These are phyloP conservation scores for Agraylea sexmaculata DNA, from an alignment of 1,140 invertebrate genomes.

Conservation along the genomic window DNA sequence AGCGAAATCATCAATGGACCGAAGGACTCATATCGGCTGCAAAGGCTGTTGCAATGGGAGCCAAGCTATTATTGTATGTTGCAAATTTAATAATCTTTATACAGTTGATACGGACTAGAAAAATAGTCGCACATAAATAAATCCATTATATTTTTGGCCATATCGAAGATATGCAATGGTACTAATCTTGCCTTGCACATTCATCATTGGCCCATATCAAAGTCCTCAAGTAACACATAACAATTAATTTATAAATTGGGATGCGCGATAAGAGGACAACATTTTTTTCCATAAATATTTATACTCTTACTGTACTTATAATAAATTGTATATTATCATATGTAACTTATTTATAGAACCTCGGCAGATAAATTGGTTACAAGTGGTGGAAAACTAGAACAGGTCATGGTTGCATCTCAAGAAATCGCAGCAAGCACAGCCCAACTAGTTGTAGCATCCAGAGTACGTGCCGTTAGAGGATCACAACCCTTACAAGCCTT, in stretches of 20 bases:
- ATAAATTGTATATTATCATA: too few relatives aligned
- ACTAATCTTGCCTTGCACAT: background rate
- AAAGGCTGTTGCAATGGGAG: conserved; percentile 91
- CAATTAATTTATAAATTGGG: background rate
- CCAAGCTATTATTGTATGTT: conserved; percentile 83
- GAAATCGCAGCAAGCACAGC: conserved; percentile 95
- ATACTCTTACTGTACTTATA: background rate
- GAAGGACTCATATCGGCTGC: conserved; percentile 97
- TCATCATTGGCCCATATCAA: background rate
- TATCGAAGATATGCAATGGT: too few relatives aligned
- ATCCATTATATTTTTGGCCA: background rate
- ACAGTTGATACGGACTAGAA: background rate
- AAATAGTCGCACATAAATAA: background rate
- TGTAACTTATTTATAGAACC: conserved; percentile 45
- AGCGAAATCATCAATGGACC: conserved; percentile 96
- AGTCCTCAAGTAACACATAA: background rate
- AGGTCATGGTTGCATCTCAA: conserved; percentile 91
- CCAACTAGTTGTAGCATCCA: conserved; percentile 90
- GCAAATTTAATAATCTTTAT: too few relatives aligned
- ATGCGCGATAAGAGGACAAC: background rate
- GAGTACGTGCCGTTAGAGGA: conserved; percentile 77
- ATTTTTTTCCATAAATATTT: background rate
- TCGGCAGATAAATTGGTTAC: conserved; percentile 87
- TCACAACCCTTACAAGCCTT: conserved; percentile 68
- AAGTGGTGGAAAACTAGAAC: conserved; percentile 81